phyloP scores from a whole-genome alignment of 2,888 invertebrate species.

The Volucella inanis region DNA sequence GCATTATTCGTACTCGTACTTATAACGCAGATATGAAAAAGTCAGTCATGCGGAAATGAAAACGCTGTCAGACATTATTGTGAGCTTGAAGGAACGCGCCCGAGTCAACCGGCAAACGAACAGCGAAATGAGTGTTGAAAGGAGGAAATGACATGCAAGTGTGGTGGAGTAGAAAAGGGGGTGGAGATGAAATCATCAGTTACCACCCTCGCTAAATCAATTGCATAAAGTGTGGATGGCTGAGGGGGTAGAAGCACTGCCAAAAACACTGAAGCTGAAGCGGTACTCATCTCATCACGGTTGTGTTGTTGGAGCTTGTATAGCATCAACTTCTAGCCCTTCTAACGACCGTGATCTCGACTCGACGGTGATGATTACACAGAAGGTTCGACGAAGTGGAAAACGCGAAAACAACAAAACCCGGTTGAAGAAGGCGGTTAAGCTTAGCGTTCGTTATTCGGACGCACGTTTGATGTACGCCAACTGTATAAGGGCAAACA shows the following conservation, averaged over 20 bases:
- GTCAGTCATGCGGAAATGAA: slow-evolving; percentile 71
- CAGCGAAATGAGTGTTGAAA: slow-evolving; percentile 4
- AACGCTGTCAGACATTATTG: slow-evolving; percentile 71
- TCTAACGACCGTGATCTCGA: slow-evolving; percentile 7
- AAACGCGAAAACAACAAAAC: slow-evolving; percentile 51
- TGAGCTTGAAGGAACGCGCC: slow-evolving; percentile 59
- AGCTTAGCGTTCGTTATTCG: slow-evolving; percentile 10
- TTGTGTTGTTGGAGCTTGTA: neutral
- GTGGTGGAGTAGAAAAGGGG: neutral
- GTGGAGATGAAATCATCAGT: slow-evolving; percentile 43
- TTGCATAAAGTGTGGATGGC: slow-evolving; percentile 32
- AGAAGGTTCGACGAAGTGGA: slow-evolving; percentile 56
- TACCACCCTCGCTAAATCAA: slow-evolving; percentile 43
- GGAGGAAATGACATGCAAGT: slow-evolving; percentile 46
- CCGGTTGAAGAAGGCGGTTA: slow-evolving; percentile 31
- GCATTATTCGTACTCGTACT: neutral
- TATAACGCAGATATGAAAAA: slow-evolving; percentile 50
- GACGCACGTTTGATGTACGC: slow-evolving; percentile 31
- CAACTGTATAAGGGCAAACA: slow-evolving; percentile 31
- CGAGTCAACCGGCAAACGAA: slow-evolving; percentile 33
- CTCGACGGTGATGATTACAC: slow-evolving; percentile 21
- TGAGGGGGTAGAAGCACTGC: slow-evolving; percentile 32
- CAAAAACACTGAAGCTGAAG: slow-evolving; percentile 54
- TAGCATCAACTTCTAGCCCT: neutral
- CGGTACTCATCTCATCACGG: slow-evolving; percentile 53